Evolutionary conservation across 2,888 invertebrate species (phyloP).

Genomic region (Elegia similella): DNA sequence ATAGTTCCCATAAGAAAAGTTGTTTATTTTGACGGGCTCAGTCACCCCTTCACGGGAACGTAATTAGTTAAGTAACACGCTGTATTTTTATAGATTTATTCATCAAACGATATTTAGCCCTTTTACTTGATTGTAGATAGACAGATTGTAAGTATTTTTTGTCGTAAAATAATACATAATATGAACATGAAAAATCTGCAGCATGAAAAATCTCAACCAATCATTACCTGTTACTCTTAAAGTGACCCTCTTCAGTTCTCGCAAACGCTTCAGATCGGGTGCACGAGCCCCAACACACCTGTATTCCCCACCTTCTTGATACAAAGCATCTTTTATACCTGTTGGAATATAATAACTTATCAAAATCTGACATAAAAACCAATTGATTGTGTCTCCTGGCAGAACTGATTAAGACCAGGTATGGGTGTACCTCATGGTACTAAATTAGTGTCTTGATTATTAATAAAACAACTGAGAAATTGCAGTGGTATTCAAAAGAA

Average conservation of each 20-base stretch:
- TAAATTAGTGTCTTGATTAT: neutral
- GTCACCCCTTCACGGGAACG: no score
- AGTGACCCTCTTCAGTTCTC: constrained; percentile 68
- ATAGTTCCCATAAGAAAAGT: no score
- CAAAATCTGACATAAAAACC: neutral
- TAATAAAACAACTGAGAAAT: no score
- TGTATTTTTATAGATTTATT: no score
- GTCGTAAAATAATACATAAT: no score
- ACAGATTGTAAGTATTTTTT: no score
- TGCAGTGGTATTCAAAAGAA: no score
- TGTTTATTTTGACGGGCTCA: no score
- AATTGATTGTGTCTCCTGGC: neutral
- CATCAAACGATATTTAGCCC: no score
- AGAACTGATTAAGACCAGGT: neutral
- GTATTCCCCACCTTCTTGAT: constrained; percentile 90
- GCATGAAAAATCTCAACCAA: neutral
- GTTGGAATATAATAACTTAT: neutral
- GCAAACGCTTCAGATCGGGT: constrained; percentile 54
- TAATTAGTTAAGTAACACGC: no score
- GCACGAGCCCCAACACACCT: constrained; percentile 83
- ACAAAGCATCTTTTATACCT: constrained; percentile 85
- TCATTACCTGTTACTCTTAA: constrained; percentile 64
- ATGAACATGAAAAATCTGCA: neutral
- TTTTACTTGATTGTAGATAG: no score
- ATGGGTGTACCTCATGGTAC: neutral